These are phyloP conservation scores for Drosophila busckii DNA, from an alignment of 1,140 invertebrate genomes.

Conservation along the genomic window DNA sequence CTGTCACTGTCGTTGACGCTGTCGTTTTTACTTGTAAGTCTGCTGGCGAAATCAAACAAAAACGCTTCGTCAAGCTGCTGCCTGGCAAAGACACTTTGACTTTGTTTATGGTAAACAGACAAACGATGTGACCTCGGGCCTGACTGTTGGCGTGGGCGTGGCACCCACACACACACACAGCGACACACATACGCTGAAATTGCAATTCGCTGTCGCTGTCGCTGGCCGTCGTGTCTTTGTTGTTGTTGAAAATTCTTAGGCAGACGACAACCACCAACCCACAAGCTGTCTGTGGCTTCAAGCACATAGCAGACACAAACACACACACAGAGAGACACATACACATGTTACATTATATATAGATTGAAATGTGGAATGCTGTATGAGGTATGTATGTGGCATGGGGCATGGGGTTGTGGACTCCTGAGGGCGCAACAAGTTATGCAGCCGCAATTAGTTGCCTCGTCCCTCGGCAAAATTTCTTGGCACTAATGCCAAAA, in stretches of 20 bases:
- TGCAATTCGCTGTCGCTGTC: conserved; percentile 55
- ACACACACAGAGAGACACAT: conserved; percentile 14
- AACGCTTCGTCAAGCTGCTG: conserved; percentile 41
- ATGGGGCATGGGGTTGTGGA: conserved; percentile 5
- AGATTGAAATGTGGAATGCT: conserved; percentile 7
- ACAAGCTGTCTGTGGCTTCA: conserved; percentile 34
- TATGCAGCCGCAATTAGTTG: conserved; percentile 74
- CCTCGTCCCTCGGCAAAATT: conserved; percentile 58
- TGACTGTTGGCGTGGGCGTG: conserved; percentile 10
- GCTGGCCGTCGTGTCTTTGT: conserved; percentile 27
- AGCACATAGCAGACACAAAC: conserved; percentile 24
- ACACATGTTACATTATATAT: too few species aligned
- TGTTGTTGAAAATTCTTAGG: conserved; percentile 46
- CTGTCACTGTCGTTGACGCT: background rate
- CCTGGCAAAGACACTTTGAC: conserved; percentile 66
- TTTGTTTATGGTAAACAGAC: conserved; percentile 68
- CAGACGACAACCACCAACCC: conserved; percentile 46
- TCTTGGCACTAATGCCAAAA: conserved; percentile 73
- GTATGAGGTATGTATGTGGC: conserved; percentile 13
- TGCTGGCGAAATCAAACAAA: conserved; percentile 59
- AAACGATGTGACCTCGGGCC: conserved; percentile 54
- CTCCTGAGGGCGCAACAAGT: conserved; percentile 59
- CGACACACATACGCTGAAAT: background rate
- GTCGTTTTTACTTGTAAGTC: conserved; percentile 5
- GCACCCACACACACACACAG: background rate